Conservation (phyloP, 1,140 invertebrate species). For the Tribolium madens region DNA sequence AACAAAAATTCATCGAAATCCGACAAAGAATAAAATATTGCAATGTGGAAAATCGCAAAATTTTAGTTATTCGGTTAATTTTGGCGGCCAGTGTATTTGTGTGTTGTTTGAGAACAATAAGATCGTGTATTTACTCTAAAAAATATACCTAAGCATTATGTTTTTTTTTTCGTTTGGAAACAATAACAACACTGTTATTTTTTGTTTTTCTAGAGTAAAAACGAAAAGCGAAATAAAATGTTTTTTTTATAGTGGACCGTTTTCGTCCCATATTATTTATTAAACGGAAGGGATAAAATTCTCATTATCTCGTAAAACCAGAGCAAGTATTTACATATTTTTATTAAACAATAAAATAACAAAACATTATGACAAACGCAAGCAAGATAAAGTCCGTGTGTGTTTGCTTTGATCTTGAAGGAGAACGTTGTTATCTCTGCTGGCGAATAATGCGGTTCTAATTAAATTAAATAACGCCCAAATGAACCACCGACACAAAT, state of each 20-base stretch:
- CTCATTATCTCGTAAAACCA: slow-evolving; percentile 2
- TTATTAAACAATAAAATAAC: slow-evolving; percentile 18
- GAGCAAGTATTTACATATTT: slow-evolving; percentile 20
- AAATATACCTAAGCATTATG: too few relatives aligned
- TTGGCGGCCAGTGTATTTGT: too few relatives aligned
- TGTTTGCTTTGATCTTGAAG: slow-evolving; percentile 21
- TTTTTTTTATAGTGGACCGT: neutral
- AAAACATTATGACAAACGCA: slow-evolving; percentile 7
- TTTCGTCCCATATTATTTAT: neutral
- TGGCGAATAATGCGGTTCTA: neutral
- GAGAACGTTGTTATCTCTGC: neutral
- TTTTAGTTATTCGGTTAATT: too few relatives aligned
- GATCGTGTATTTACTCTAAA: too few relatives aligned
- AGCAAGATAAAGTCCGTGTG: neutral
- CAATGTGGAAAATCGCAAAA: too few relatives aligned
- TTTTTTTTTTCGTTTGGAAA: too few relatives aligned
- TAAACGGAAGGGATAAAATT: neutral
- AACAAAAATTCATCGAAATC: too few relatives aligned
- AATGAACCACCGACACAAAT: neutral
- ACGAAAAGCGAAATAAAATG: neutral
- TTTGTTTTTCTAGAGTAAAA: too few relatives aligned
- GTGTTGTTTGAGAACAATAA: too few relatives aligned
- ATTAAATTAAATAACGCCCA: slow-evolving; percentile 19
- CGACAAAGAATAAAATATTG: too few relatives aligned
- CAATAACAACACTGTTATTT: too few relatives aligned